These are phyloP conservation scores for Aratinga solstitialis DNA, from an alignment of 2,797 vertebrate genomes.

Conservation along the genomic window DNA sequence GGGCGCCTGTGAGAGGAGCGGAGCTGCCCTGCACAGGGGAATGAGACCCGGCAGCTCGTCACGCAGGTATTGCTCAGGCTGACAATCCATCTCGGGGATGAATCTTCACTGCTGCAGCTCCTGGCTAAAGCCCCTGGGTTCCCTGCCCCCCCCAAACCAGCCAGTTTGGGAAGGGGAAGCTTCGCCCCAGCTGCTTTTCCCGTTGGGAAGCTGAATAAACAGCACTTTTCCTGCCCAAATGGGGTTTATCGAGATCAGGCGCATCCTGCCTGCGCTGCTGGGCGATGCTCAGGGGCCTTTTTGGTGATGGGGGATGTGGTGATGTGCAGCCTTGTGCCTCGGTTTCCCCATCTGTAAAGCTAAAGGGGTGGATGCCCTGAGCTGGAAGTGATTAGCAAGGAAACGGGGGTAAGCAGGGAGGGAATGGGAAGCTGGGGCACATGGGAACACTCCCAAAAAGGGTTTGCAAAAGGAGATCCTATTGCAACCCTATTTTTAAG, in stretches of 20 bases:
- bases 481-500: not conserved
- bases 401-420: not conserved
- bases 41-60: not conserved
- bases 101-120: not conserved
- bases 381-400: not conserved
- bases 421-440: not conserved
- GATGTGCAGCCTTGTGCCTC: accelerated
- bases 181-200: not conserved
- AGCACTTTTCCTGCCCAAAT: slow-evolving; percentile 42
- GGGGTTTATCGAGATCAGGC: not conserved
- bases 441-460: not conserved
- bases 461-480: not conserved
- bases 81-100: not conserved
- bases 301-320: accelerated
- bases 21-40: accelerated
- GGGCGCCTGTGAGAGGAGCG: accelerated
- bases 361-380: not conserved
- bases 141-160: not conserved
- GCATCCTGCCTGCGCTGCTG: not conserved
- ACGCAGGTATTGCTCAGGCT: not conserved
- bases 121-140: not conserved
- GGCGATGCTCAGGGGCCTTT: not conserved
- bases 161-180: slow-evolving; percentile 4
- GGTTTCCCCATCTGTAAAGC: not conserved
- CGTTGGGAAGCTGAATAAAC: slow-evolving; percentile 16